Conservation (phyloP, 2,113 vertebrate species). For the Tricholaema leucomelas region DNA sequence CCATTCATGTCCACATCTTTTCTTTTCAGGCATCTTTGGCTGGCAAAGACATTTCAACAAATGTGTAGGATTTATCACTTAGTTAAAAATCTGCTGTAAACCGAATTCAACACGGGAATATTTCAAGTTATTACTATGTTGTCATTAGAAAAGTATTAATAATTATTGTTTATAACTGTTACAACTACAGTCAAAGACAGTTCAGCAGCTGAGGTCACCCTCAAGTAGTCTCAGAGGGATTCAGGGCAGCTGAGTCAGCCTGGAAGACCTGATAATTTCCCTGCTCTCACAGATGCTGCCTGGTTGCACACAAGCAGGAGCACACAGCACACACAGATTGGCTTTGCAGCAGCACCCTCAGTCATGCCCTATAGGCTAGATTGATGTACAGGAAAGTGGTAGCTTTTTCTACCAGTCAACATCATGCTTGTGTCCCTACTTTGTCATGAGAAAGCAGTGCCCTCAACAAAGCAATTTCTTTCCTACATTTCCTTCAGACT, state of each 20-base stretch:
- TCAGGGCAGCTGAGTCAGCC: background rate
- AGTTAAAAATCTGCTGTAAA: background rate
- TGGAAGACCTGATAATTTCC: background rate
- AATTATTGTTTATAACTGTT: constrained; percentile 34
- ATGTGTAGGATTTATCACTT: background rate
- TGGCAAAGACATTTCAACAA: background rate
- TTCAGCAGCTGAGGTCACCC: constrained; percentile 5
- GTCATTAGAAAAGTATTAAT: background rate
- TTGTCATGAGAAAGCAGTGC: background rate
- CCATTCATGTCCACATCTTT: background rate
- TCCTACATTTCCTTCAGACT: background rate
- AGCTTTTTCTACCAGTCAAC: rapidly evolving
- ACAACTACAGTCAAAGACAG: background rate
- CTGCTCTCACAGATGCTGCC: background rate
- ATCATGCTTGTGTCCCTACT: rapidly evolving
- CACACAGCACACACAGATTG: rapidly evolving
- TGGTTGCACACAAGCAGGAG: rapidly evolving
- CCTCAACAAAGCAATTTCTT: background rate
- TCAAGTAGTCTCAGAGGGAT: background rate
- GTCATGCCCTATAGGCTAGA: rapidly evolving
- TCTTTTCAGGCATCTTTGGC: background rate
- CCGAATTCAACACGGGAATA: background rate
- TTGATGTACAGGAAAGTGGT: rapidly evolving
- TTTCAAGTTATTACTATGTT: background rate
- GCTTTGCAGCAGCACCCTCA: background rate